Conservation (phyloP, 2,888 invertebrate genomes). For the Lepidochitona cinerea region DNA sequence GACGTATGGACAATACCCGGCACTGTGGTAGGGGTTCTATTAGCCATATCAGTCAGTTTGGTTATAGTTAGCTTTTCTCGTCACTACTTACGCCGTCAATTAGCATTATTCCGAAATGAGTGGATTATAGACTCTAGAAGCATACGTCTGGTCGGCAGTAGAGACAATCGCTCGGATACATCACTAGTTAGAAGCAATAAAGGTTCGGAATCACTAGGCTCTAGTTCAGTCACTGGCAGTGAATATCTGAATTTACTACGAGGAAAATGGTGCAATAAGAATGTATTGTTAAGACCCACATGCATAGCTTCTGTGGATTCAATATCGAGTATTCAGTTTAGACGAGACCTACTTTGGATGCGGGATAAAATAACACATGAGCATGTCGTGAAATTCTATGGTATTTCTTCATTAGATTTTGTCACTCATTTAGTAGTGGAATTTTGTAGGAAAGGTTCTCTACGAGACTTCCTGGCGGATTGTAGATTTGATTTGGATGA, state of each 20-base stretch:
- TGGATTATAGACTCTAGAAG: background rate
- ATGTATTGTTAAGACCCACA: background rate
- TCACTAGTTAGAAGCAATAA: background rate
- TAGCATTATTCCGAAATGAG: background rate
- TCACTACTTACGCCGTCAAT: background rate
- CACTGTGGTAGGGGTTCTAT: slow-evolving; percentile 9
- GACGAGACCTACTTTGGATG: slow-evolving; percentile 37
- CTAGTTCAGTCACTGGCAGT: background rate
- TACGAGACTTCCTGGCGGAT: slow-evolving; percentile 55
- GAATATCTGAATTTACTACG: too few relatives aligned
- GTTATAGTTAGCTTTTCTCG: background rate
- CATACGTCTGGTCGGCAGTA: background rate
- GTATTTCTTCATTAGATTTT: slow-evolving; percentile 46
- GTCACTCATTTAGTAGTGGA: slow-evolving; percentile 50
- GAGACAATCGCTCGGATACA: background rate
- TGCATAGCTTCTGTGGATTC: background rate
- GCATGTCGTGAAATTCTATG: slow-evolving; percentile 59
- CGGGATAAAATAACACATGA: slow-evolving; percentile 47
- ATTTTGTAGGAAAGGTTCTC: slow-evolving; percentile 51
- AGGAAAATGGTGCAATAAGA: background rate
- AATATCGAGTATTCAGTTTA: background rate
- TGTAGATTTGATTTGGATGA: slow-evolving; percentile 50
- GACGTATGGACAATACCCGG: background rate
- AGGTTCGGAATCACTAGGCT: background rate
- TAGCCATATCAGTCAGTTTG: slow-evolving; percentile 7